phyloP scores from a whole-genome alignment of 2,888 invertebrate genomes.

The Leucophenga montana region DNA sequence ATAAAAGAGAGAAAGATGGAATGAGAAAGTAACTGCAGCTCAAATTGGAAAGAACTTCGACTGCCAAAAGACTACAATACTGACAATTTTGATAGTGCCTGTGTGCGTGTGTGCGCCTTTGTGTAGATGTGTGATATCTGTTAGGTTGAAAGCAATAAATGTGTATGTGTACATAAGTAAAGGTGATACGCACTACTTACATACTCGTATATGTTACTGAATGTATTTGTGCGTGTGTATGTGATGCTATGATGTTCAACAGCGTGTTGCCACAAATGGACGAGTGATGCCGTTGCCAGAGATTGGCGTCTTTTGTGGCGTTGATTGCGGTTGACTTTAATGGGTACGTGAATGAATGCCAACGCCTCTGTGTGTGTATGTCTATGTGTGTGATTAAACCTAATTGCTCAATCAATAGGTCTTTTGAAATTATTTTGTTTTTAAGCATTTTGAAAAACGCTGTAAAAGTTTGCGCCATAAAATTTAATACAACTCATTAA shows the following conservation, averaged over 20 bases:
- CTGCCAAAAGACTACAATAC: too few species aligned
- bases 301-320: constrained; percentile 20
- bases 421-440: too few species aligned
- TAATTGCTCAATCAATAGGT: not conserved
- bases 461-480: too few species aligned
- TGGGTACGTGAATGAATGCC: not conserved
- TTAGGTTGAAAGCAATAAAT: not conserved
- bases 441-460: too few species aligned
- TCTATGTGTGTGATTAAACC: not conserved
- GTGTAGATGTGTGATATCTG: too few species aligned
- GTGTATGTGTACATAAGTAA: not conserved
- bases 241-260: not conserved
- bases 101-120: too few species aligned
- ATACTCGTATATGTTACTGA: too few species aligned
- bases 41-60: too few species aligned
- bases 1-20: too few species aligned
- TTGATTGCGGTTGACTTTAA: constrained; percentile 20
- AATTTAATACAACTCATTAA: too few species aligned
- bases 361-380: not conserved
- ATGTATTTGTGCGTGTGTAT: not conserved
- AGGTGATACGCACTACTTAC: not conserved
- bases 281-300: constrained; percentile 11
- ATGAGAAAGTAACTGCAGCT: too few species aligned
- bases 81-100: too few species aligned
- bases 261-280: constrained; percentile 14